phyloP scores from a whole-genome alignment of 2,113 vertebrate species.

The Acrocephalus kingi region DNA sequence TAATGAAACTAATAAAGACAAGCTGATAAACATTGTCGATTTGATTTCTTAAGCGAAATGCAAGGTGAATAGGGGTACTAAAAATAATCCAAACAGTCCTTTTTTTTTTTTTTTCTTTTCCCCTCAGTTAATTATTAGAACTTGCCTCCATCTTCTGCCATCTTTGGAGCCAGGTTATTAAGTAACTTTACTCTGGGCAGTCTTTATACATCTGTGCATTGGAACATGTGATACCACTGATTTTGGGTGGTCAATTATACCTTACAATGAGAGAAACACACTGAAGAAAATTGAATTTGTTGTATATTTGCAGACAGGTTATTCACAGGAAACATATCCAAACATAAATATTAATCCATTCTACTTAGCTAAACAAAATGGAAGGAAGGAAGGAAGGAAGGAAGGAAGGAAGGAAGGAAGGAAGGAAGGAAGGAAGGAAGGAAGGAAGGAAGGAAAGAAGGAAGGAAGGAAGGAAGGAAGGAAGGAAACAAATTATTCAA shows the following conservation, averaged over 20 bases:
- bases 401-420: rapidly evolving
- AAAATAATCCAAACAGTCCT: not conserved
- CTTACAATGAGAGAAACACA: not conserved
- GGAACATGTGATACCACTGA: not conserved
- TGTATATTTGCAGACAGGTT: not conserved
- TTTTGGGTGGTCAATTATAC: not conserved
- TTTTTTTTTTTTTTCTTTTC: too few species aligned
- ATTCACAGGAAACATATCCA: not conserved
- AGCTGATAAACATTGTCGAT: not conserved
- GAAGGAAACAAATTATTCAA: not conserved
- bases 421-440: too few species aligned
- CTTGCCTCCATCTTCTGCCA: not conserved
- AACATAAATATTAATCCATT: not conserved
- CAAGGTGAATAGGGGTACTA: rapidly evolving
- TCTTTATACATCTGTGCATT: not conserved
- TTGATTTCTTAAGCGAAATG: not conserved
- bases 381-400: not conserved
- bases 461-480: rapidly evolving
- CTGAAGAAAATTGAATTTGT: not conserved
- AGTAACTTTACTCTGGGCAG: not conserved
- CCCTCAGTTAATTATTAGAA: not conserved
- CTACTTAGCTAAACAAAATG: not conserved
- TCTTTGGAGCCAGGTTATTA: not conserved
- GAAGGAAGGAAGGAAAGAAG: rapidly evolving
- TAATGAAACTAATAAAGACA: not conserved